These are phyloP conservation scores for Elysia chlorotica DNA, from an alignment of 1,140 invertebrate genomes.

Conservation along the genomic window DNA sequence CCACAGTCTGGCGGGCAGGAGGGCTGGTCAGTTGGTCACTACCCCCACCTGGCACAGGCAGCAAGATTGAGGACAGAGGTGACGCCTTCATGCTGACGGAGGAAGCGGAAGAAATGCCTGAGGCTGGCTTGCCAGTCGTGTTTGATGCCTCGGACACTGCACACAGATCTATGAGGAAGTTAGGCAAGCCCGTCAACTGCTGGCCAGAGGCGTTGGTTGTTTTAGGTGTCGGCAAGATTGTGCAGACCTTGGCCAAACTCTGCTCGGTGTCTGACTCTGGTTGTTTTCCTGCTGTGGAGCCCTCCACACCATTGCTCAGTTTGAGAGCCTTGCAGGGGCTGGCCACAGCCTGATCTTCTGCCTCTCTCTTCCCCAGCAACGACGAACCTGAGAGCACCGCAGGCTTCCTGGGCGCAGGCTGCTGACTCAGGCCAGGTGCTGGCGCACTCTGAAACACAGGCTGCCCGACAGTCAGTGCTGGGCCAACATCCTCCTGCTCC, in stretches of 20 bases:
- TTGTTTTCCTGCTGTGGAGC: background rate
- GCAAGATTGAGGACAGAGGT: background rate
- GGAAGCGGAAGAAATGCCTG: background rate
- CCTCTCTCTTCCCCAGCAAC: background rate
- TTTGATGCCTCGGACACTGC: background rate
- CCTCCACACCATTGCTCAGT: background rate
- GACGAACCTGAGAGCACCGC: too few species aligned
- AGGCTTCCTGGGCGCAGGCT: background rate
- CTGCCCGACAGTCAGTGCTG: too few species aligned
- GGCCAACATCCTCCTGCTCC: background rate
- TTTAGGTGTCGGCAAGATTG: background rate
- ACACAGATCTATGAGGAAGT: slow-evolving; percentile 13
- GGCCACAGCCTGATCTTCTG: background rate
- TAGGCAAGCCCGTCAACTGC: slow-evolving; percentile 10
- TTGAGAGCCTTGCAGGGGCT: background rate
- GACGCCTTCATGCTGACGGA: background rate
- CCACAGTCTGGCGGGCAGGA: background rate
- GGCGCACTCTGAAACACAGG: too few species aligned
- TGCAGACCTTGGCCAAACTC: background rate
- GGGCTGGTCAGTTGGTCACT: background rate
- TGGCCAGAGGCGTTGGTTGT: background rate
- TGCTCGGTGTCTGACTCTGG: background rate
- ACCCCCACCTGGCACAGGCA: background rate
- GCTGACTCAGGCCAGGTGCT: background rate
- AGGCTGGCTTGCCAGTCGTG: background rate